Conservation (phyloP, 2,797 vertebrate genomes). For the Sciaenops ocellatus region DNA sequence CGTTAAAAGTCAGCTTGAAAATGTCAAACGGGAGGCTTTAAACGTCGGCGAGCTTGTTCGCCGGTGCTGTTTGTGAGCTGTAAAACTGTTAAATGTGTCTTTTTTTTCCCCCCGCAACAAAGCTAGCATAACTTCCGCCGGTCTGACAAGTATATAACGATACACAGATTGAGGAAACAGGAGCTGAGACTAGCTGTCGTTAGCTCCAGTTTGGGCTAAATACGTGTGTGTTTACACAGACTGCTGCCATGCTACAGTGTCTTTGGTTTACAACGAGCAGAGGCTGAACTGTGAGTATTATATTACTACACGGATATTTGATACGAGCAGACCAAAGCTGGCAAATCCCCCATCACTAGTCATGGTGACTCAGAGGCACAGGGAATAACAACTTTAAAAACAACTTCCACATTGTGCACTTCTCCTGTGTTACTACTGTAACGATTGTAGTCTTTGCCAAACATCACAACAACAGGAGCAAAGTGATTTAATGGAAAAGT, state of each 20-base stretch:
- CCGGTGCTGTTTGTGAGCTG: not conserved
- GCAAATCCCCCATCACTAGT: not conserved
- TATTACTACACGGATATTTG: not conserved
- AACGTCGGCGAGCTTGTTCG: not conserved
- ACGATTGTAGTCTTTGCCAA: not conserved
- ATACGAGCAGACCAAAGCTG: not conserved
- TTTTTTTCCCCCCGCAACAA: not conserved
- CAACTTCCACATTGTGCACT: not conserved
- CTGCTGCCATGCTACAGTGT: not conserved
- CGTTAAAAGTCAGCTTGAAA: not conserved
- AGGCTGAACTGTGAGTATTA: not conserved
- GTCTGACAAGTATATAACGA: not conserved
- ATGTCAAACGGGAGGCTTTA: too few relatives aligned
- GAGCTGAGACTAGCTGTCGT: not conserved
- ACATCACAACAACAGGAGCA: not conserved
- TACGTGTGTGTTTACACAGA: not conserved
- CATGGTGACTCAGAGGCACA: not conserved
- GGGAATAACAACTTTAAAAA: not conserved
- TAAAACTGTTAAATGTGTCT: not conserved
- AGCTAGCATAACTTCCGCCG: conserved; percentile 31
- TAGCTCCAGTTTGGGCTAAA: not conserved
- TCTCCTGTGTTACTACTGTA: too few relatives aligned
- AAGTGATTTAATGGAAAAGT: not conserved
- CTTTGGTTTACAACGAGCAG: not conserved
- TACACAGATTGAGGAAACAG: not conserved